Evolutionary conservation across 1,140 invertebrate genomes (phyloP).

Genomic region (Nasonia longicornis): DNA sequence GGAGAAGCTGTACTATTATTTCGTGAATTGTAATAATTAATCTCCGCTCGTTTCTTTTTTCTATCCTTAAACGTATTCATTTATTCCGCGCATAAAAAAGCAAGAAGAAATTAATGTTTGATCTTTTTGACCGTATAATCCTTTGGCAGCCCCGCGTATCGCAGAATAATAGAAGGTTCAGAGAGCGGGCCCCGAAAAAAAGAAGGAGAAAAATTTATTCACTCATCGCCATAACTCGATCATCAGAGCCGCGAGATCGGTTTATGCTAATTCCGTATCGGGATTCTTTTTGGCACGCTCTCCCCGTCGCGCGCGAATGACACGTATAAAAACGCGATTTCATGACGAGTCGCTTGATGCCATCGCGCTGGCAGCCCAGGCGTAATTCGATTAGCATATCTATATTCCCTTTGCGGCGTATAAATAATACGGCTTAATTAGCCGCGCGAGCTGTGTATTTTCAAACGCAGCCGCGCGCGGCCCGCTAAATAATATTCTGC

Average conservation of each 20-base stretch:
- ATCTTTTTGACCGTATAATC: slow-evolving; percentile 13
- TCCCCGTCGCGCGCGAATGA: slow-evolving; percentile 24
- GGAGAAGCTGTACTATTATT: not conserved
- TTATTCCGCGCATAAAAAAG: not conserved
- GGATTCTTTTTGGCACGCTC: slow-evolving; percentile 18
- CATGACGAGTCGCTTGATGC: slow-evolving; percentile 39
- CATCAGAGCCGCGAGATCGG: slow-evolving; percentile 10
- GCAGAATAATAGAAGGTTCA: slow-evolving; percentile 24
- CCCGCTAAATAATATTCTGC: slow-evolving; percentile 34
- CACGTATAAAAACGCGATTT: slow-evolving; percentile 40
- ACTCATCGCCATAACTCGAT: slow-evolving; percentile 40
- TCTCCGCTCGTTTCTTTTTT: not conserved
- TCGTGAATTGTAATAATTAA: not conserved
- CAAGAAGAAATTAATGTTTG: not conserved
- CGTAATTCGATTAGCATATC: slow-evolving; percentile 48
- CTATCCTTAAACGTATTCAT: not conserved
- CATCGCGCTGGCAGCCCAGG: slow-evolving; percentile 19
- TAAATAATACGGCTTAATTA: slow-evolving; percentile 49
- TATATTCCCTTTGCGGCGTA: slow-evolving; percentile 42
- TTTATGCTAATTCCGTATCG: slow-evolving; percentile 30
- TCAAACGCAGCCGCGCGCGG: not conserved
- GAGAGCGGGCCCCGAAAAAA: not conserved
- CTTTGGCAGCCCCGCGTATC: not conserved
- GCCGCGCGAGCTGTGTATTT: slow-evolving; percentile 19
- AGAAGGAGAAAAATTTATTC: slow-evolving; percentile 36